Percentiles rank a stretch among this genome's conserved stretches.
Evolutionary conservation across 2,888 invertebrate genomes (phyloP).

Genomic region (Dicycla oo): DNA sequence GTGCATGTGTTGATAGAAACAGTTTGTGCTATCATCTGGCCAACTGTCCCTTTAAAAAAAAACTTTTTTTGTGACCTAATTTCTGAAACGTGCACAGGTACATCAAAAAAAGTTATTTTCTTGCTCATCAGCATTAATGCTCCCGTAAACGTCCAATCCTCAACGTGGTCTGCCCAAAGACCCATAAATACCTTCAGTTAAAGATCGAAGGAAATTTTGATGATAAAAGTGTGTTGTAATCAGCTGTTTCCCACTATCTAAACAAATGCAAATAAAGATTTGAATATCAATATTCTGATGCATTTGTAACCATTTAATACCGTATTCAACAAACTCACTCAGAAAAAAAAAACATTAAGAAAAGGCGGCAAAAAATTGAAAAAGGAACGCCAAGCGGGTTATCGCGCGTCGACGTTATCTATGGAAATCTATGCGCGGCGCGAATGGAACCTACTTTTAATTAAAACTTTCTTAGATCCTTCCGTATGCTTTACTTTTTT

Average conservation of each 20-base stretch:
- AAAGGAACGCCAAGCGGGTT: conserved; percentile 54
- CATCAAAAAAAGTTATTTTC: neutral
- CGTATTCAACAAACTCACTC: conserved; percentile 19
- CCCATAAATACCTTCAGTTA: neutral
- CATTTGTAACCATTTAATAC: conserved; percentile 27
- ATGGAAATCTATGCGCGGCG: conserved; percentile 67
- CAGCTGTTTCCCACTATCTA: neutral
- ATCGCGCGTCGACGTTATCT: conserved; percentile 62
- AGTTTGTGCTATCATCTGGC: neutral
- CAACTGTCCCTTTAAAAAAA: neutral
- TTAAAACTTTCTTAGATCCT: conserved; percentile 67
- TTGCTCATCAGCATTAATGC: neutral
- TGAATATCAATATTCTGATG: no score
- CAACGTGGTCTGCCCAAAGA: neutral
- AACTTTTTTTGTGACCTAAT: neutral
- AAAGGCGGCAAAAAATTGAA: conserved; percentile 39
- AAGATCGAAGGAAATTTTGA: neutral
- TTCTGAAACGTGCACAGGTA: neutral
- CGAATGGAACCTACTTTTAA: conserved; percentile 65
- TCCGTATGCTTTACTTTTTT: conserved; percentile 48
- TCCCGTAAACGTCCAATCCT: neutral
- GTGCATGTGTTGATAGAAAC: no score
- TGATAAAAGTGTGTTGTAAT: neutral
- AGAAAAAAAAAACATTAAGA: conserved; percentile 23
- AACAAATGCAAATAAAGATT: no score